phyloP scores from a whole-genome alignment of 2,888 invertebrate species.

The Cheilosia pagana region DNA sequence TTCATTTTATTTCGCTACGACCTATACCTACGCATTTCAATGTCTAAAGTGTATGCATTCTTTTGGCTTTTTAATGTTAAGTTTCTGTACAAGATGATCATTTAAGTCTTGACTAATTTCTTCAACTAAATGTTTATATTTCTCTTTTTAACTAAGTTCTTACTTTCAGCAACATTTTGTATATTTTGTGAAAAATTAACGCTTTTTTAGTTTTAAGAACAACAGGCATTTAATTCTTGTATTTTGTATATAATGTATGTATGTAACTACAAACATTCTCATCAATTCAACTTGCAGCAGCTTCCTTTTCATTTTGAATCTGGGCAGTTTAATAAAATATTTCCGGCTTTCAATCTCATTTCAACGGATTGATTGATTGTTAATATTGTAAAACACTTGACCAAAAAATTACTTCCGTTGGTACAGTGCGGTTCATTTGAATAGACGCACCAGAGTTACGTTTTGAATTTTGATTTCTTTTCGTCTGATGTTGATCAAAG shows the following conservation, averaged over 20 bases:
- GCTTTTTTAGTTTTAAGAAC: conserved; percentile 44
- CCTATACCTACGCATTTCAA: neutral
- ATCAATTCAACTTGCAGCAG: conserved; percentile 44
- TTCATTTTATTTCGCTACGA: neutral
- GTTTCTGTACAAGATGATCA: conserved; percentile 23
- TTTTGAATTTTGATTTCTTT: too few species aligned
- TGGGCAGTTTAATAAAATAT: conserved; percentile 49
- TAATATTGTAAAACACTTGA: neutral
- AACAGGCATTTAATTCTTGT: conserved; percentile 15
- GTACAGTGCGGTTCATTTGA: too few species aligned
- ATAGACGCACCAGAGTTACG: too few species aligned
- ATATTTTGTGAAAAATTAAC: conserved; percentile 27
- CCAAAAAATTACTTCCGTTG: too few species aligned
- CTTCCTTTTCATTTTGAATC: conserved; percentile 39
- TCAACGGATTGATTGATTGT: neutral
- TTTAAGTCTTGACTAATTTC: conserved; percentile 37
- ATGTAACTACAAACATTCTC: conserved; percentile 2
- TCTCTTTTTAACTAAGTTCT: conserved; percentile 32
- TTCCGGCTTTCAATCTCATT: neutral
- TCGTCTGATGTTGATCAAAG: too few species aligned
- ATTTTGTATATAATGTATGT: conserved; percentile 6
- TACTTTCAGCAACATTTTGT: conserved; percentile 45
- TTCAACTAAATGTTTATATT: conserved; percentile 46
- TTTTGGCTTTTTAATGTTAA: conserved; percentile 37
- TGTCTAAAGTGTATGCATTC: conserved; percentile 50